phyloP scores from a whole-genome alignment of 2,888 invertebrate genomes.

The Ophion ventricosus region DNA sequence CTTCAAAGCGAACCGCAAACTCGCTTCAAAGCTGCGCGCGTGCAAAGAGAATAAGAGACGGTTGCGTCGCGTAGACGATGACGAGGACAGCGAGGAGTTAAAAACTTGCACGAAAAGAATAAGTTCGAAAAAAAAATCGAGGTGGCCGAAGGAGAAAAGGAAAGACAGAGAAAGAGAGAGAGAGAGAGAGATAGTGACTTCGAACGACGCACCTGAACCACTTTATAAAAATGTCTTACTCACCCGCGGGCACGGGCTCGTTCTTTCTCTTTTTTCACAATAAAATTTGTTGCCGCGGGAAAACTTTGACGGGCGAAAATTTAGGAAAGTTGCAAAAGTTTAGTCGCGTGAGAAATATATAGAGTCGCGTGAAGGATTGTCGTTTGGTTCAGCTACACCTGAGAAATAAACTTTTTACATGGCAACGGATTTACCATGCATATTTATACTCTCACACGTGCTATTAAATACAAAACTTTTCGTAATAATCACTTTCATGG shows the following conservation, averaged over 20 bases:
- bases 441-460: no score
- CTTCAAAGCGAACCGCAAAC: constrained; percentile 60
- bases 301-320: constrained; percentile 37
- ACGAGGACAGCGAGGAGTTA: constrained; percentile 35
- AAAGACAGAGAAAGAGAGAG: neutral
- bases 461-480: no score
- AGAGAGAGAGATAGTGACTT: constrained; percentile 1
- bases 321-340: constrained; percentile 37
- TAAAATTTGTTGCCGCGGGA: constrained; percentile 26
- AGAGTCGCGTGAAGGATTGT: neutral
- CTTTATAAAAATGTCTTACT: constrained; percentile 47
- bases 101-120: constrained; percentile 15
- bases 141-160: neutral
- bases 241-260: neutral
- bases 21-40: constrained; percentile 7
- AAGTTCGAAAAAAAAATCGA: neutral
- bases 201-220: constrained; percentile 53
- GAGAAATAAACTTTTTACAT: no score
- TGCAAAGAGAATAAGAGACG: constrained; percentile 51
- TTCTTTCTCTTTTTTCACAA: constrained; percentile 2
- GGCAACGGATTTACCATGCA: no score
- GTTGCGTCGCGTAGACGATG: constrained; percentile 22
- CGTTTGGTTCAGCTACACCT: neutral
- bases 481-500: no score
- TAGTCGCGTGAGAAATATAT: neutral